Conservation (phyloP, 2,888 invertebrate genomes). For the Conus canariensis region DNA sequence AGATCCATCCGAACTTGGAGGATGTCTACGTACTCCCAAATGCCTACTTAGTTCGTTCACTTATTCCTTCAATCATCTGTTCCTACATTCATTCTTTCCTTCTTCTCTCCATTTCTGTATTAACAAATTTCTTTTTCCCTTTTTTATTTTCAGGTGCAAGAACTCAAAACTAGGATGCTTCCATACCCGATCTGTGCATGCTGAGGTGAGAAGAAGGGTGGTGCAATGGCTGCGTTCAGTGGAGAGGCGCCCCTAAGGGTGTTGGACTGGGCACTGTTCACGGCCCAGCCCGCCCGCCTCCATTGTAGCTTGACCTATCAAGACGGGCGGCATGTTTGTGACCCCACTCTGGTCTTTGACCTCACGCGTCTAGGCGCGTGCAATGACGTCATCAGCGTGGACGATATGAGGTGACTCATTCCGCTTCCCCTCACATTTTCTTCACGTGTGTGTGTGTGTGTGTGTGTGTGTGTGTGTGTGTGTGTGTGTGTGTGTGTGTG, state of each 20-base stretch:
- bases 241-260: conserved; percentile 44
- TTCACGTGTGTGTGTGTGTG: no score
- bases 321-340: conserved; percentile 44
- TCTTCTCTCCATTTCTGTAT: no score
- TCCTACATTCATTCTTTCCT: no score
- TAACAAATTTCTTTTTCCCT: neutral
- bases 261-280: conserved; percentile 51
- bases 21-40: no score
- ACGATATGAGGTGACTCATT: neutral
- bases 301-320: conserved; percentile 46
- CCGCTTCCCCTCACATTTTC: neutral
- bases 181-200: no score
- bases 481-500: no score
- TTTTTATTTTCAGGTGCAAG: neutral
- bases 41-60: no score
- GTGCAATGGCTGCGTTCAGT: conserved; percentile 28
- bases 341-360: conserved; percentile 41
- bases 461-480: neutral
- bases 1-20: no score
- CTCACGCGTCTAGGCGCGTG: conserved; percentile 33
- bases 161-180: no score
- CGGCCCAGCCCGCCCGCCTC: conserved; percentile 49
- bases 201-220: neutral
- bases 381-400: conserved; percentile 19
- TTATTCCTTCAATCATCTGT: no score